Conservation (phyloP, 1,140 invertebrate genomes). For the Brachionus manjavacas region DNA sequence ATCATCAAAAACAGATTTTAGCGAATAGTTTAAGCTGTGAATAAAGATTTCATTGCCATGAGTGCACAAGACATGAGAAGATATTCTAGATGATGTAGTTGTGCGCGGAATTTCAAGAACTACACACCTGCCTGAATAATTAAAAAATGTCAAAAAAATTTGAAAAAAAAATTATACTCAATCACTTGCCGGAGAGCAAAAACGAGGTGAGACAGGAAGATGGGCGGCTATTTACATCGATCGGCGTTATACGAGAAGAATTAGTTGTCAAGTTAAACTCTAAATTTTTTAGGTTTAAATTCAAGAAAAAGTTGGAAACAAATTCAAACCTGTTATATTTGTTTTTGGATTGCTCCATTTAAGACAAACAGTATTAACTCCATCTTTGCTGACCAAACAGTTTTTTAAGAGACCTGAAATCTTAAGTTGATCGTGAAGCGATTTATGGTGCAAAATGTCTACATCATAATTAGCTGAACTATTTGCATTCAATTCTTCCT, state of each 20-base stretch:
- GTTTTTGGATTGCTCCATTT: conserved; percentile 90
- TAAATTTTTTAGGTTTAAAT: neutral
- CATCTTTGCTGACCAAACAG: conserved; percentile 56
- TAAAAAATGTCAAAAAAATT: neutral
- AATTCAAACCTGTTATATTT: conserved; percentile 64
- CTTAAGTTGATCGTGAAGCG: conserved; percentile 74
- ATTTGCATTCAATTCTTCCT: conserved; percentile 92
- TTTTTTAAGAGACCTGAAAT: conserved; percentile 54
- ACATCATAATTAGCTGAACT: conserved; percentile 97
- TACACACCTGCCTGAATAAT: conserved; percentile 65
- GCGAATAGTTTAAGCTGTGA: conserved; percentile 73
- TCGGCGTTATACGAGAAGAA: conserved; percentile 83
- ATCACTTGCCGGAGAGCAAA: conserved; percentile 73
- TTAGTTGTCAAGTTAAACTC: conserved; percentile 46
- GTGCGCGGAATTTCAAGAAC: conserved; percentile 88
- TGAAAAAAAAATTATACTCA: neutral
- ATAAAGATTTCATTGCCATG: conserved; percentile 95
- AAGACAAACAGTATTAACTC: conserved; percentile 73
- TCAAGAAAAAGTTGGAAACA: neutral
- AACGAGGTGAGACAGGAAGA: conserved; percentile 95
- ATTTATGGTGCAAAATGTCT: conserved; percentile 80
- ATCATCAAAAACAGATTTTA: conserved; percentile 82
- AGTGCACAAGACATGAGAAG: conserved; percentile 83
- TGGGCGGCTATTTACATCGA: conserved; percentile 86
- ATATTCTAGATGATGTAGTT: conserved; percentile 72